These are phyloP conservation scores for Holacanthus passer DNA, from an alignment of 2,113 vertebrate genomes.

Conservation along the genomic window DNA sequence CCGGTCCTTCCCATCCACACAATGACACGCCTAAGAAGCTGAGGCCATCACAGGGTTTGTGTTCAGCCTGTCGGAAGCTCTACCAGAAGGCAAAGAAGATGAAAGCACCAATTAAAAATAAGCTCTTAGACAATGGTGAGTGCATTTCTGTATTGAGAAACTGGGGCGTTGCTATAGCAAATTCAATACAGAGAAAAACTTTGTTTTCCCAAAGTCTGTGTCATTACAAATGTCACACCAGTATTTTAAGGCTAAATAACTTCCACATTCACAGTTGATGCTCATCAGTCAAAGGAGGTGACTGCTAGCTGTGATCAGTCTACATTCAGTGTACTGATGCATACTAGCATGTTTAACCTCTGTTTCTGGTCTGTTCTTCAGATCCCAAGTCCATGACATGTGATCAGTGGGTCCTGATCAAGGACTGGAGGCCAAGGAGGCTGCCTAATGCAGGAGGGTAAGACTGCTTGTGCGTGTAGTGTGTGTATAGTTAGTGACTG, in stretches of 20 bases:
- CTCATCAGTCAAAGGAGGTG: background rate
- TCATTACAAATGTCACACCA: background rate
- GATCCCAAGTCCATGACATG: slow-evolving; percentile 76
- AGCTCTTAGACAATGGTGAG: slow-evolving; percentile 65
- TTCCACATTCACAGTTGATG: background rate
- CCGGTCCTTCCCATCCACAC: slow-evolving; percentile 43
- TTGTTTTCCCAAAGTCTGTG: background rate
- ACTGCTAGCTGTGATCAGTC: background rate
- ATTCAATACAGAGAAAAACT: background rate
- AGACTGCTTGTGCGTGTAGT: background rate
- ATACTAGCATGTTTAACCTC: background rate
- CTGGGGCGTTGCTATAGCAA: background rate
- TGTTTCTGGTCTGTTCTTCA: slow-evolving; percentile 26
- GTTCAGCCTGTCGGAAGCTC: slow-evolving; percentile 59
- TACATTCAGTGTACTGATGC: background rate
- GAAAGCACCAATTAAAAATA: slow-evolving; percentile 44
- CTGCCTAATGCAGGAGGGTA: slow-evolving; percentile 28
- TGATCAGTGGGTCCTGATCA: slow-evolving; percentile 79
- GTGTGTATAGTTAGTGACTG: background rate
- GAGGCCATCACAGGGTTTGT: slow-evolving; percentile 13
- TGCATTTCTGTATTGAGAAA: background rate
- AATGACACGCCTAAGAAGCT: background rate
- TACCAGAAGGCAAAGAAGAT: slow-evolving; percentile 57
- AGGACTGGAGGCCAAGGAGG: slow-evolving; percentile 48
- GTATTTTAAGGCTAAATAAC: background rate